Evolutionary conservation across 2,797 vertebrate species (phyloP).

Genomic region (Diglossa cyanea): DNA sequence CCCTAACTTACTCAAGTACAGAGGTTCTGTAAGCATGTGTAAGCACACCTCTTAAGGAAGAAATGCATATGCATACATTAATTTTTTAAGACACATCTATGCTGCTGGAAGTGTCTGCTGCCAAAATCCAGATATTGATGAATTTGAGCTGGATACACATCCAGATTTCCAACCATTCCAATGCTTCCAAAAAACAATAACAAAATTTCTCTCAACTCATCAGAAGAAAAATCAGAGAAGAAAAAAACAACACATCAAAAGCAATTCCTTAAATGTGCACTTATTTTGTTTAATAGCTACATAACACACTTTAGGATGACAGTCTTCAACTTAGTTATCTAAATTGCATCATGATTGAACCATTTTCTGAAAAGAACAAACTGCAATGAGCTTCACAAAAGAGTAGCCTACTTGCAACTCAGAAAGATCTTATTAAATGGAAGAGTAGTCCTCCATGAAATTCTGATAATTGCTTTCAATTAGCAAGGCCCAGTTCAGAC

Average conservation of each 20-base stretch:
- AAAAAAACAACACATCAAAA: conserved; percentile 1
- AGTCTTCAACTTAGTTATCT: conserved; percentile 31
- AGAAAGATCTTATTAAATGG: neutral
- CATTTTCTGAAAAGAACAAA: conserved; percentile 26
- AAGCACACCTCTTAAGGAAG: neutral
- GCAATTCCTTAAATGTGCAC: conserved; percentile 18
- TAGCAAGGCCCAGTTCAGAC: neutral
- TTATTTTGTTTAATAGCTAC: conserved; percentile 46
- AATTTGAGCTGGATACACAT: neutral
- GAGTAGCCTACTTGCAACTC: neutral
- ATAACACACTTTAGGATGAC: neutral
- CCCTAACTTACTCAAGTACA: accelerated
- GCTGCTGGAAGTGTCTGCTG: neutral
- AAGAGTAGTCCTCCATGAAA: neutral
- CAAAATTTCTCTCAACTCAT: neutral
- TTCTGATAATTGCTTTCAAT: neutral
- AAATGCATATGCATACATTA: neutral
- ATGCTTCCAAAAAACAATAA: neutral
- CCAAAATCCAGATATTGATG: neutral
- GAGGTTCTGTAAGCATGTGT: neutral
- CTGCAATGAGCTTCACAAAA: conserved; percentile 11
- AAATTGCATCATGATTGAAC: conserved; percentile 30
- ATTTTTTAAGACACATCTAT: neutral
- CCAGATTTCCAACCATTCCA: neutral
- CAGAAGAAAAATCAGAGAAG: neutral